Evolutionary conservation across 1,140 invertebrate genomes (phyloP).

Genomic region (Papilio aristodemus): DNA sequence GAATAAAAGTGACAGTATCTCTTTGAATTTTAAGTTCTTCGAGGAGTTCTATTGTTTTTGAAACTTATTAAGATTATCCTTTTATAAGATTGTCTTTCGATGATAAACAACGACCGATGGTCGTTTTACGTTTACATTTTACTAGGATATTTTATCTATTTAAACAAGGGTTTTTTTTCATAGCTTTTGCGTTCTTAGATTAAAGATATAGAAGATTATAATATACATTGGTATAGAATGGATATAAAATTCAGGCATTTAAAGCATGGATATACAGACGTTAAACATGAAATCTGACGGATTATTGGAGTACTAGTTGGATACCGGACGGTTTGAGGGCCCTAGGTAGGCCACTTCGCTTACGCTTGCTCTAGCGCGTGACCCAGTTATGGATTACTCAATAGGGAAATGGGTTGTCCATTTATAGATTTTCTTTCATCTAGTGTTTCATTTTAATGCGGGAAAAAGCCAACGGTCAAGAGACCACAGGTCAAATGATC

Average conservation of each 20-base stretch:
- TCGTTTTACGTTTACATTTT: too few species aligned
- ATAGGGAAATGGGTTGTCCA: not conserved
- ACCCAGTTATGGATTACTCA: not conserved
- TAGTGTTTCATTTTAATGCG: not conserved
- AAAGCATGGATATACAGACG: too few species aligned
- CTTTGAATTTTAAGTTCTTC: not conserved
- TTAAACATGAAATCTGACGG: not conserved
- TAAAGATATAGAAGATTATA: too few species aligned
- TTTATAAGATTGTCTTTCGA: not conserved
- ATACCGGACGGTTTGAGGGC: not conserved
- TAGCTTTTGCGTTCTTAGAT: too few species aligned
- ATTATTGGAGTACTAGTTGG: not conserved
- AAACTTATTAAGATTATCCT: not conserved
- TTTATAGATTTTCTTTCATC: conserved; percentile 14
- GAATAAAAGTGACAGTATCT: conserved; percentile 1
- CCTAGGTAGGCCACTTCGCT: not conserved
- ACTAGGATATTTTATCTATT: too few species aligned
- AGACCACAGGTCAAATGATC: not conserved
- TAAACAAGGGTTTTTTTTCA: too few species aligned
- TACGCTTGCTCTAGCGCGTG: not conserved
- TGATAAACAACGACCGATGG: too few species aligned
- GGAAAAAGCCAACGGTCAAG: not conserved
- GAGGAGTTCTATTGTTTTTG: not conserved
- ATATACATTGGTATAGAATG: too few species aligned
- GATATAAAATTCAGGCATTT: too few species aligned